Conservation (phyloP, 2,797 vertebrate genomes). For the Rhinatrema bivittatum region DNA sequence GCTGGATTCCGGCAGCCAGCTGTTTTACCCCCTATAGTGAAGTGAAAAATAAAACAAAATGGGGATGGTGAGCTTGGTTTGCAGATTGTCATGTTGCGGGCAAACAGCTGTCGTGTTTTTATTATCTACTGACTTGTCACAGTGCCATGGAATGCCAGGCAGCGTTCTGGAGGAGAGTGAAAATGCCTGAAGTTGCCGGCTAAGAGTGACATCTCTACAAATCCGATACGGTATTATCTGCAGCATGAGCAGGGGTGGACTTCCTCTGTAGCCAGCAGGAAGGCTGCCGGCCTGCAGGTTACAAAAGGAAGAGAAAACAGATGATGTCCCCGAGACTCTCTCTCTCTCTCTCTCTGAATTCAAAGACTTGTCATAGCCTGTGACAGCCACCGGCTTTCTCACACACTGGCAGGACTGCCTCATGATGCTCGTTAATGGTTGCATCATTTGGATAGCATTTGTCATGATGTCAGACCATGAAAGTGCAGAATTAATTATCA, state of each 20-base stretch:
- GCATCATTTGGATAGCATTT: fast-evolving
- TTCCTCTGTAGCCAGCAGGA: constrained; percentile 3
- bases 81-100: fast-evolving
- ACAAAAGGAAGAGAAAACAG: constrained; percentile 1
- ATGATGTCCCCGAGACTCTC: background rate
- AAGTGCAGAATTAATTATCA: constrained; percentile 8
- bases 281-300: background rate
- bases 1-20: background rate
- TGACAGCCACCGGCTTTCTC: background rate
- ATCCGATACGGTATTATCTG: background rate
- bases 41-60: background rate
- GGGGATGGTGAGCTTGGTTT: background rate
- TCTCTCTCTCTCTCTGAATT: background rate
- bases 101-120: fast-evolving
- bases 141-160: fast-evolving
- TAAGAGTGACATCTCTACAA: background rate
- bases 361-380: fast-evolving
- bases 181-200: background rate
- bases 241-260: background rate
- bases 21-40: fast-evolving
- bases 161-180: fast-evolving
- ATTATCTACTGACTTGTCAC: background rate
- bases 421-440: background rate
- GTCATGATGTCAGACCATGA: fast-evolving
- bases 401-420: background rate